A percentile compares a stretch with the other conserved stretches of the same genome.
phyloP scores from a whole-genome alignment of 2,797 vertebrate species.

The Melanotaenia pygmaea region DNA sequence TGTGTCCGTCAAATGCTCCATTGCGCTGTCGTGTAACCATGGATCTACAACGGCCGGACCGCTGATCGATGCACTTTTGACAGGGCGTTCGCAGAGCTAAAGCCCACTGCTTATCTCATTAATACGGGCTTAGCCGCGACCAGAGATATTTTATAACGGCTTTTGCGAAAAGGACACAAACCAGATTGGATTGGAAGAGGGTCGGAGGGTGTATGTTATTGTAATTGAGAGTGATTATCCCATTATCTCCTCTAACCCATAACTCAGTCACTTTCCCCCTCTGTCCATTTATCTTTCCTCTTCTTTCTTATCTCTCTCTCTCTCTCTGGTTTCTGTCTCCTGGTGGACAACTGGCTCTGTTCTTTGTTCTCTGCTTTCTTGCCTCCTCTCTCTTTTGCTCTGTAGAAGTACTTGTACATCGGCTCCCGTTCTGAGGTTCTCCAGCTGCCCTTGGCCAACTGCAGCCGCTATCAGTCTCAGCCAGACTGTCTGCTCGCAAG shows the following conservation, averaged over 20 bases:
- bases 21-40: constrained; percentile 32
- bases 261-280: constrained; percentile 54
- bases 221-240: constrained; percentile 82
- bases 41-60: constrained; percentile 16
- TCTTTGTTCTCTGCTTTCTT: constrained; percentile 38
- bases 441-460: constrained; percentile 88
- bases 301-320: constrained; percentile 54
- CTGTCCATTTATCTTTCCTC: constrained; percentile 57
- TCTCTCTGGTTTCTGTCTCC: constrained; percentile 53
- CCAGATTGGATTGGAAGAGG: constrained; percentile 71
- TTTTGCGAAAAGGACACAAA: constrained; percentile 66
- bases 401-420: constrained; percentile 86
- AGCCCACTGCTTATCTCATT: constrained; percentile 75
- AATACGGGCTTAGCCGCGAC: constrained; percentile 63
- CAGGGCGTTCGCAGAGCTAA: constrained; percentile 43
- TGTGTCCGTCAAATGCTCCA: constrained; percentile 38
- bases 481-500: constrained; percentile 86
- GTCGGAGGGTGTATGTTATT: constrained; percentile 69
- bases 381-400: constrained; percentile 12
- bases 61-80: constrained; percentile 58
- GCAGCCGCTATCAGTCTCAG: constrained; percentile 87
- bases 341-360: constrained; percentile 45
- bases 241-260: constrained; percentile 74
- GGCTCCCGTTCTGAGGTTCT: constrained; percentile 86
- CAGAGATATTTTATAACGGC: constrained; percentile 69